Conservation (phyloP, 2,113 vertebrate species). For the Ancistrus triradiatus region DNA sequence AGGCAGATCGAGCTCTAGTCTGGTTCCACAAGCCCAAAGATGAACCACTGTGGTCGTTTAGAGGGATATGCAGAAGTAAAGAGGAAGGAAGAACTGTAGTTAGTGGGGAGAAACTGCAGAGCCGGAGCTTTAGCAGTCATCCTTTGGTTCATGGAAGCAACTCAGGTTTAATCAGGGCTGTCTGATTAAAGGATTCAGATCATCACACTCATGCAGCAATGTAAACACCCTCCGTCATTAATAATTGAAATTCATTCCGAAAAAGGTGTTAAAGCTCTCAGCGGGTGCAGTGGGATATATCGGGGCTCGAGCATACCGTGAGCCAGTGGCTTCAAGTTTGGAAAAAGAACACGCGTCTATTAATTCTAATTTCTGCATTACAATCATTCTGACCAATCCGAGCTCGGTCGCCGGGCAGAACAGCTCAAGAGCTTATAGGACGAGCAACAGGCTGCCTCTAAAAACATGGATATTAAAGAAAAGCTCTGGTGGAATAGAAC, state of each 20-base stretch:
- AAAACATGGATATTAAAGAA: too few species aligned
- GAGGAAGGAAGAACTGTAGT: conserved; percentile 1
- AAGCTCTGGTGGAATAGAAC: too few species aligned
- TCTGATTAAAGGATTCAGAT: conserved; percentile 73
- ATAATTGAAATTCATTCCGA: conserved; percentile 74
- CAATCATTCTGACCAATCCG: too few species aligned
- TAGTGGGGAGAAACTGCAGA: conserved; percentile 8
- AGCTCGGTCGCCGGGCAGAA: too few species aligned
- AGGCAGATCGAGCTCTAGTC: conserved; percentile 64
- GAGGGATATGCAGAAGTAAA: neutral
- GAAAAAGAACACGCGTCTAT: too few species aligned
- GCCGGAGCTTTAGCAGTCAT: conserved; percentile 57
- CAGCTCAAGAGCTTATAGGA: too few species aligned
- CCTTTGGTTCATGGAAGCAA: conserved; percentile 71
- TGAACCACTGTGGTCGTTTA: conserved; percentile 53
- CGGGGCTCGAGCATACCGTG: neutral
- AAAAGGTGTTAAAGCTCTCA: conserved; percentile 20
- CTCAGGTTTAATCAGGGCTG: conserved; percentile 71
- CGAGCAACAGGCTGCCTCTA: too few species aligned
- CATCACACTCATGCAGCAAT: conserved; percentile 77
- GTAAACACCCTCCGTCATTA: conserved; percentile 68
- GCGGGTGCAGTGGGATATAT: neutral
- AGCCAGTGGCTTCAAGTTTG: too few species aligned
- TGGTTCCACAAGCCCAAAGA: conserved; percentile 72
- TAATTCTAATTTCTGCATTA: too few species aligned